These are phyloP conservation scores for Augiades crinisus DNA, from an alignment of 2,888 invertebrate species.

Conservation along the genomic window DNA sequence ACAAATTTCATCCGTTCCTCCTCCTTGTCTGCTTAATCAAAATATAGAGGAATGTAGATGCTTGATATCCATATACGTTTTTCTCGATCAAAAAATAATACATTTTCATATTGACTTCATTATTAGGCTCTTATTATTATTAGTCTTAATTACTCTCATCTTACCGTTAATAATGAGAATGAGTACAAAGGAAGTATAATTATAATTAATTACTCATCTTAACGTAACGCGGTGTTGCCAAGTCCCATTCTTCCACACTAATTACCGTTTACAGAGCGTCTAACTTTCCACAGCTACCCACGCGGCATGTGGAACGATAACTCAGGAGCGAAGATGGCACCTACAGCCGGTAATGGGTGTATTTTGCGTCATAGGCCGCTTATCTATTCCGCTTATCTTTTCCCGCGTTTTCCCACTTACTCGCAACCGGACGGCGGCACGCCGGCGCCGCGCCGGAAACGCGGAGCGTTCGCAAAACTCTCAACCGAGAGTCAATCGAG, in stretches of 20 bases:
- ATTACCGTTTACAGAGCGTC: conserved; percentile 4
- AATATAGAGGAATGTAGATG: too few relatives aligned
- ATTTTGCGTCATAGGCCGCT: conserved; percentile 34
- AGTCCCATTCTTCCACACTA: conserved; percentile 8
- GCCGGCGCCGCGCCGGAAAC: conserved; percentile 63
- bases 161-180: neutral
- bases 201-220: neutral
- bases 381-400: conserved; percentile 38
- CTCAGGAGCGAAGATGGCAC: conserved; percentile 14
- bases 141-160: neutral
- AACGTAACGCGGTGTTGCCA: neutral
- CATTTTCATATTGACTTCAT: too few relatives aligned
- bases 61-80: too few relatives aligned
- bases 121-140: too few relatives aligned
- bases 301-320: conserved; percentile 12
- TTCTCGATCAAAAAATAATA: too few relatives aligned
- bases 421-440: conserved; percentile 61
- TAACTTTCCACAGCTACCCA: conserved; percentile 3
- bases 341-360: conserved; percentile 51
- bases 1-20: too few relatives aligned
- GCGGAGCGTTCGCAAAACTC: conserved; percentile 58
- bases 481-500: conserved; percentile 53
- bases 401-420: conserved; percentile 42
- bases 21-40: too few relatives aligned
- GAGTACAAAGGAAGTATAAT: neutral